Evolutionary conservation across 2,888 invertebrate species (phyloP).

Genomic region (Lochmaea crataegi): DNA sequence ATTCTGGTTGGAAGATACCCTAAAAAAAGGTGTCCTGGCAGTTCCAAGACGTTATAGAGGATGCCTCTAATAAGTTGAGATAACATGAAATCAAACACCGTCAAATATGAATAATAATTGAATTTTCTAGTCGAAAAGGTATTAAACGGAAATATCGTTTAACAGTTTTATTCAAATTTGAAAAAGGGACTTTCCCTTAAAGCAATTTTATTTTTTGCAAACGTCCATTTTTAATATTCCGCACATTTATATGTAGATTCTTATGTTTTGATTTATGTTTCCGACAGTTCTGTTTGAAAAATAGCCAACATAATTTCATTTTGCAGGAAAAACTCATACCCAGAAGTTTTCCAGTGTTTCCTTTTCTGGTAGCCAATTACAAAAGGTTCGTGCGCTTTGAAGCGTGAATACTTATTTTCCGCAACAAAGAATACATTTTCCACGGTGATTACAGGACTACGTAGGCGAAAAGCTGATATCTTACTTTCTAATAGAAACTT

Average conservation of each 20-base stretch:
- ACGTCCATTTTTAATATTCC: slow-evolving; percentile 10
- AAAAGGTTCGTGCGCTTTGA: slow-evolving; percentile 43
- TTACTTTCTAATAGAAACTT: slow-evolving; percentile 34
- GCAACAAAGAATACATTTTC: slow-evolving; percentile 53
- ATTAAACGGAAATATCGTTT: no score
- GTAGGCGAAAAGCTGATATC: slow-evolving; percentile 29
- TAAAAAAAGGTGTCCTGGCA: no score
- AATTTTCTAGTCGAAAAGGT: no score
- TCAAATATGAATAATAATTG: no score
- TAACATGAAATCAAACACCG: no score
- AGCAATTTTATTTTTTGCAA: slow-evolving; percentile 3
- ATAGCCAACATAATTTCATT: slow-evolving; percentile 34
- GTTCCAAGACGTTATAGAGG: no score
- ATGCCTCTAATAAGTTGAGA: no score
- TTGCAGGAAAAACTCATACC: slow-evolving; percentile 33
- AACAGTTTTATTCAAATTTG: neutral
- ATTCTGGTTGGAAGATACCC: no score
- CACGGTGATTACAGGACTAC: slow-evolving; percentile 43
- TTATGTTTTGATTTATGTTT: slow-evolving; percentile 27
- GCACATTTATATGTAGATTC: slow-evolving; percentile 7
- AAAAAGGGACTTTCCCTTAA: neutral
- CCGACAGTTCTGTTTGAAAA: slow-evolving; percentile 31
- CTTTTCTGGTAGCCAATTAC: slow-evolving; percentile 43
- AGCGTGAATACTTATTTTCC: slow-evolving; percentile 54
- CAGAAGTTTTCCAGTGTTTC: slow-evolving; percentile 39